A percentile compares a stretch with the other conserved stretches of the same genome.
Evolutionary conservation across 2,888 invertebrate genomes (phyloP).

Genomic region (Pseudococcus jackbeardsleyi): DNA sequence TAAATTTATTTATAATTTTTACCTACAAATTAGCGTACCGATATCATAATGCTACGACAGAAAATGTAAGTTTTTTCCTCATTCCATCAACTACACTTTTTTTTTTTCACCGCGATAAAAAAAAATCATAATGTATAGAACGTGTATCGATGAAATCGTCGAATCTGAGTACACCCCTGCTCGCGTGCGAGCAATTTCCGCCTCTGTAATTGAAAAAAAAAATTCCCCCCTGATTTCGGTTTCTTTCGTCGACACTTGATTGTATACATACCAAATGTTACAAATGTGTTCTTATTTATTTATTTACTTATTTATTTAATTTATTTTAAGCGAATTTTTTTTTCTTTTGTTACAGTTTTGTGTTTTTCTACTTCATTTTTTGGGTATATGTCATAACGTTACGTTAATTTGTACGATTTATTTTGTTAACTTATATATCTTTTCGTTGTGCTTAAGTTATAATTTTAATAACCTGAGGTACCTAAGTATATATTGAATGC

Average conservation of each 20-base stretch:
- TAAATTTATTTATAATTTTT: background rate
- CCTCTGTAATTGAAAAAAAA: background rate
- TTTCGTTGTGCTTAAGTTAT: constrained; percentile 51
- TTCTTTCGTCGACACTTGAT: background rate
- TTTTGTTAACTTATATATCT: constrained; percentile 15
- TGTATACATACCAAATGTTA: constrained; percentile 59
- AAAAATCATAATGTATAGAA: background rate
- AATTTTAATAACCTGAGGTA: background rate
- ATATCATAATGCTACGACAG: constrained; percentile 31
- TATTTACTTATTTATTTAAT: constrained; percentile 54
- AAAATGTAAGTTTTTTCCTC: constrained; percentile 32
- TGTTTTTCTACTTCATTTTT: constrained; percentile 45
- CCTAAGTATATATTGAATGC: constrained; percentile 40
- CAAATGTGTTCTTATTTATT: constrained; percentile 62
- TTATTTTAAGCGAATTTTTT: constrained; percentile 34
- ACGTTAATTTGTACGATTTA: constrained; percentile 36
- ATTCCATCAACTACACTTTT: constrained; percentile 29
- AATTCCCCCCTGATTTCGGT: background rate
- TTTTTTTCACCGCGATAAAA: background rate
- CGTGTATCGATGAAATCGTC: background rate
- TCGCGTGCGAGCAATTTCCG: background rate
- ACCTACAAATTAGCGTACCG: constrained; percentile 27
- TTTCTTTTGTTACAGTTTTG: constrained; percentile 56
- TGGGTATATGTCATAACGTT: constrained; percentile 31
- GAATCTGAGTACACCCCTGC: background rate